These are phyloP conservation scores for Ecdyonurus torrentis DNA, from an alignment of 2,888 invertebrate genomes.

Conservation along the genomic window DNA sequence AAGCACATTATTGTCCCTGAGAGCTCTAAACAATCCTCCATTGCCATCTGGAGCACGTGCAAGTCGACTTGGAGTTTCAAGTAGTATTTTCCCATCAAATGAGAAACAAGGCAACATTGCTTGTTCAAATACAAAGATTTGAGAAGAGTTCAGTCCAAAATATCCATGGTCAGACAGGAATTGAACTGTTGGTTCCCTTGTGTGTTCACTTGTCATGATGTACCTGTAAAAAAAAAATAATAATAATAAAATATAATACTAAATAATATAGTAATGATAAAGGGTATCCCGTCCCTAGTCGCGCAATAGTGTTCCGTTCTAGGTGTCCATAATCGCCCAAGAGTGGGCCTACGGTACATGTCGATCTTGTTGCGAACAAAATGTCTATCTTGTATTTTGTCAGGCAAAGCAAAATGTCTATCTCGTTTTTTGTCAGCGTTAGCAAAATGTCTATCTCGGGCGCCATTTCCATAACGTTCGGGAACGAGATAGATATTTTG, in stretches of 20 bases:
- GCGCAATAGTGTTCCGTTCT: too few species aligned
- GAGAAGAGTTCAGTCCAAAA: conserved; percentile 68
- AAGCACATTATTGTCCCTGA: conserved; percentile 57
- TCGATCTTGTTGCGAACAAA: too few species aligned
- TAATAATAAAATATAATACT: background rate
- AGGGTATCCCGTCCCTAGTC: background rate
- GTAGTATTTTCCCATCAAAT: conserved; percentile 80
- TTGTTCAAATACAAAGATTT: conserved; percentile 82
- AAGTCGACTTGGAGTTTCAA: conserved; percentile 41
- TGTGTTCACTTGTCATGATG: conserved; percentile 96
- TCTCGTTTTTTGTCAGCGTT: too few species aligned
- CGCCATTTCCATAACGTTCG: too few species aligned
- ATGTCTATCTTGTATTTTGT: too few species aligned
- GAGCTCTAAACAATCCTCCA: conserved; percentile 68
- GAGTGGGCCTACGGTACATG: too few species aligned
- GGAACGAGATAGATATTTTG: too few species aligned
- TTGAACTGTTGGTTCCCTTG: conserved; percentile 62
- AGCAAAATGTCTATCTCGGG: too few species aligned
- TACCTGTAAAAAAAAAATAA: conserved; percentile 39
- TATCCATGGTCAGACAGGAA: conserved; percentile 66
- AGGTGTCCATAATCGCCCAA: too few species aligned
- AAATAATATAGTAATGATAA: background rate
- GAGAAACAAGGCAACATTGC: conserved; percentile 86
- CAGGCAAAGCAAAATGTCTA: too few species aligned
- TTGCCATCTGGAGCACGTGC: conserved; percentile 87